Evolutionary conservation across 2,797 vertebrate genomes (phyloP).

Genomic region (Peromyscus nudipes): DNA sequence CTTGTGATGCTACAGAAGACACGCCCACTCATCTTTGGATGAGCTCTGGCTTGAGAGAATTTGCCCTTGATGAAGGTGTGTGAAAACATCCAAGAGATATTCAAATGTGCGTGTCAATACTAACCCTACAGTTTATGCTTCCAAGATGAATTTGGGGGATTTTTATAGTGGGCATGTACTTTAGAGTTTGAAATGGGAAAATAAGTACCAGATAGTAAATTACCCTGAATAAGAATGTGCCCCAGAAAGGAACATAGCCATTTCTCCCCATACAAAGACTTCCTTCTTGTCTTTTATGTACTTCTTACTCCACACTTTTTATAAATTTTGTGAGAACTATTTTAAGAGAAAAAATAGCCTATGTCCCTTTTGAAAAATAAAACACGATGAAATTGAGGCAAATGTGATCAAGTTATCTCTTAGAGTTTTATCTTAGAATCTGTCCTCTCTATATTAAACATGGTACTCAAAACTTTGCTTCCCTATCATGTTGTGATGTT

Average conservation of each 20-base stretch:
- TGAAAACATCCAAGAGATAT: constrained; percentile 6
- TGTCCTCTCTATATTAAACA: background rate
- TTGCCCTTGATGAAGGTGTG: background rate
- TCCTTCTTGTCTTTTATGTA: background rate
- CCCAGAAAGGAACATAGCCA: background rate
- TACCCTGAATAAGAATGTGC: rapidly evolving
- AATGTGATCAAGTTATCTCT: background rate
- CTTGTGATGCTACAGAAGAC: background rate
- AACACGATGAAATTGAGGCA: background rate
- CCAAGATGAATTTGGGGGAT: background rate
- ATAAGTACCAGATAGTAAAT: background rate
- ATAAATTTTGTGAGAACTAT: background rate
- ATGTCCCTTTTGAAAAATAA: background rate
- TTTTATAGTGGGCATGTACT: background rate
- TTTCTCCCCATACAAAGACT: background rate
- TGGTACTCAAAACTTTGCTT: background rate
- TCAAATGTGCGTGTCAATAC: background rate
- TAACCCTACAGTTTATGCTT: background rate
- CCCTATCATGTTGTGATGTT: rapidly evolving
- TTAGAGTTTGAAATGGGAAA: background rate
- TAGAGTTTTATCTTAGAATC: background rate
- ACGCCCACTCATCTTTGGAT: background rate
- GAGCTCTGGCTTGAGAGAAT: background rate
- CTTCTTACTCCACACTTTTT: background rate
- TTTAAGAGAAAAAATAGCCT: background rate